Conservation (phyloP, 1,140 invertebrate genomes). For the Cephus cinctus region DNA sequence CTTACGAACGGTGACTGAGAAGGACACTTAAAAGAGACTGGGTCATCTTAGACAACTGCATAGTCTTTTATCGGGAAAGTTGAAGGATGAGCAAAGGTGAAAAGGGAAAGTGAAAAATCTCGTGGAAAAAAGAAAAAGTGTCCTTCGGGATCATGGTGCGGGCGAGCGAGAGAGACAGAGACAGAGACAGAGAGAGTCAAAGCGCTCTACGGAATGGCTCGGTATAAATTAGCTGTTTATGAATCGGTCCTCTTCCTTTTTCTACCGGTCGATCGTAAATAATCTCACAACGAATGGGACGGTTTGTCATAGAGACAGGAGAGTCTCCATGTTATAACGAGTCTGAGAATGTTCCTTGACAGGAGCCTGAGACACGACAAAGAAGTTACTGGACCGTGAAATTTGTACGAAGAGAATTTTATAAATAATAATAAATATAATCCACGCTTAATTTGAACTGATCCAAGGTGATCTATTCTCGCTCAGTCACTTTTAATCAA, state of each 20-base stretch:
- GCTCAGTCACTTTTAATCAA: too few relatives aligned
- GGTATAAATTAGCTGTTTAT: conserved; percentile 42
- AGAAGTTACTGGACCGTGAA: too few relatives aligned
- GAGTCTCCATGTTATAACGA: conserved; percentile 23
- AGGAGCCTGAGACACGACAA: too few relatives aligned
- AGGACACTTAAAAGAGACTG: too few relatives aligned
- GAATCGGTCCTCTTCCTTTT: conserved; percentile 28
- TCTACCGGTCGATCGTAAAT: conserved; percentile 35
- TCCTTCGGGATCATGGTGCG: neutral
- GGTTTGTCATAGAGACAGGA: conserved; percentile 13
- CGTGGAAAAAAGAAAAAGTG: neutral
- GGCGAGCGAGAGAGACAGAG: conserved; percentile 6
- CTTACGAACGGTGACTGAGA: too few relatives aligned
- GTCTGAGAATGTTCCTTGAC: too few relatives aligned
- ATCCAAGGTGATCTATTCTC: too few relatives aligned
- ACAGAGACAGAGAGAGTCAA: conserved; percentile 16
- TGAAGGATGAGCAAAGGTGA: conserved; percentile 26
- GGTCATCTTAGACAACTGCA: too few relatives aligned
- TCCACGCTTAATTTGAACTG: too few relatives aligned
- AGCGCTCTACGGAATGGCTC: conserved; percentile 20
- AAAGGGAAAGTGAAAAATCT: conserved; percentile 23
- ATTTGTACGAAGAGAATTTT: too few relatives aligned
- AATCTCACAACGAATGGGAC: conserved; percentile 28
- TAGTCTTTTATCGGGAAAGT: conserved; percentile 27
- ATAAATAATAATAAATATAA: too few relatives aligned